Base-by-base conservation (phyloP, 2,888 invertebrate genomes). In the Limenitis camilla region DNA sequence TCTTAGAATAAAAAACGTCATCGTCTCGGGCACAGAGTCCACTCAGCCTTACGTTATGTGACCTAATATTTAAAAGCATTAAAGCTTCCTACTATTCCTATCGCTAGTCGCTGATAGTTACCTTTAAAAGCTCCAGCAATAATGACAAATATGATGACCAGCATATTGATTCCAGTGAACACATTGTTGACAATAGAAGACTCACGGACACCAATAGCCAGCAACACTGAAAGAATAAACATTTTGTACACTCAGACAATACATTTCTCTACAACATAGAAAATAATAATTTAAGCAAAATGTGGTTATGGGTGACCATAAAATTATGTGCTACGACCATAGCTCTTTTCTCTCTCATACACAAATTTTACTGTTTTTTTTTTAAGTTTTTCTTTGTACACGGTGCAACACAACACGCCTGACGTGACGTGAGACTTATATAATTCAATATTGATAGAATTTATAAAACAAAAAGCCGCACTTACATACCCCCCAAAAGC, bases 181-280 rank as follows among this genome's bases (percentile, higher is more conserved):
- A 94, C 79, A 68, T 94, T 95, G 82, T 96, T 96, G 32, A 95
- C 90, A 42, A 89, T 68, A 0, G 94, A 88, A 0, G 95, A 95
- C 72, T 94, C 93, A 67, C 94, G 94, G 41, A 94, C 93, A 2
- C 96, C 96, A 61, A 94, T 84, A 0, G 93, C 92, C 56, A 93
- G 66, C n/a, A 91, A 77, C 54, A 88, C 92, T 93, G 72, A 31
- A 52, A 61, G 46, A 52, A 7, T 10, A 52, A 6, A 38, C 27
- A 28, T 11, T 19, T 6, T 2, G 28, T 40, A 27, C 1, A 19
- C 27, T 33, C 33, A 35, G 2, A 9, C 6, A 8, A 31, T 31
- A 9, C 6, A 9, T 31, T 29, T 28, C 9, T 19, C 19, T 3
- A 19, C 19, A 19, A 19, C 19, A 19, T 19, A 19, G 19, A 19